Evolutionary conservation across 2,888 invertebrate species (phyloP).

Genomic region (Pyrrhosoma nymphula): DNA sequence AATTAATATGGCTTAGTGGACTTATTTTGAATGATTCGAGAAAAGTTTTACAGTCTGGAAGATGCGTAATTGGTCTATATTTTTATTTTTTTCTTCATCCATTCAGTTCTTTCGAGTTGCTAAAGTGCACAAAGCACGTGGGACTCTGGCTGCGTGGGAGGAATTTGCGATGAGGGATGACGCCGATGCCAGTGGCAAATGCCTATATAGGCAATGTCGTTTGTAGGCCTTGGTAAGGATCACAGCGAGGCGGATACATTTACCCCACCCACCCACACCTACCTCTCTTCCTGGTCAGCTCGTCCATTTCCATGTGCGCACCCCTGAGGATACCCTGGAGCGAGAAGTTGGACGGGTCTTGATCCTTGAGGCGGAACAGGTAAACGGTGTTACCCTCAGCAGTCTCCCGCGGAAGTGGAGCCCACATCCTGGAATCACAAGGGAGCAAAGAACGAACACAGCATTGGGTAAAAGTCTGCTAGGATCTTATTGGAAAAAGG

Average conservation of each 20-base stretch:
- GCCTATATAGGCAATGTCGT: background rate
- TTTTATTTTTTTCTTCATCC: no score
- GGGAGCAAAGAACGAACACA: no score
- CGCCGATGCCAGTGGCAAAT: background rate
- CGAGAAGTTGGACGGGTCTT: constrained; percentile 43
- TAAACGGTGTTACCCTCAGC: constrained; percentile 34
- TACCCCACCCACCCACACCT: no score
- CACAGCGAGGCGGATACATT: background rate
- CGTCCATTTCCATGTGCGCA: constrained; percentile 61
- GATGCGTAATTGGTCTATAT: no score
- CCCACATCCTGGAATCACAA: constrained; percentile 20
- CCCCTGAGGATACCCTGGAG: background rate
- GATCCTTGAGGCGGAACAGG: constrained; percentile 47
- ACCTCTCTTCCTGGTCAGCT: constrained; percentile 48
- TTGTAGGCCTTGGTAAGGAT: background rate
- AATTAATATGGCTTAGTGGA: no score
- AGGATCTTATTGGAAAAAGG: background rate
- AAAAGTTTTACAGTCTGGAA: no score
- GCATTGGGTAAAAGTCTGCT: background rate
- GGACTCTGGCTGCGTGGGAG: background rate
- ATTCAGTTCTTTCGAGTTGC: no score
- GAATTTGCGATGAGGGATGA: background rate
- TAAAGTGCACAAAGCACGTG: no score
- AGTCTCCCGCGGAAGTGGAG: constrained; percentile 5
- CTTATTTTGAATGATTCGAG: no score